Evolutionary conservation across 2,797 vertebrate genomes (phyloP).

Genomic region (Gymnocypris eckloni): DNA sequence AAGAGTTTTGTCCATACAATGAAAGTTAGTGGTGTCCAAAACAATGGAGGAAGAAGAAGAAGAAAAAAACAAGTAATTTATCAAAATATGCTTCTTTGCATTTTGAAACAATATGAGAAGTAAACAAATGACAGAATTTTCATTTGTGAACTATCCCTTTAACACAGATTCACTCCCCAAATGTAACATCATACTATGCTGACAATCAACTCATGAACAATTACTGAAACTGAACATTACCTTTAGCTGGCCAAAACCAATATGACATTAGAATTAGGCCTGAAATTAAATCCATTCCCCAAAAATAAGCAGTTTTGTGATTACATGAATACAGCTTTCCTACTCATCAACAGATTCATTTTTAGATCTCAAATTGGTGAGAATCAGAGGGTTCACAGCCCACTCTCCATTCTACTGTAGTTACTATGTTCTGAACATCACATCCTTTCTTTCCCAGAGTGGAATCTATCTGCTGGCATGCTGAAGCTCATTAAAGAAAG

Average conservation of each 20-base stretch:
- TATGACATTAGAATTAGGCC: no score
- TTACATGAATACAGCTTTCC: conserved; percentile 29
- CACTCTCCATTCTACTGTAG: conserved; percentile 32
- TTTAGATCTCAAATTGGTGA: conserved; percentile 6
- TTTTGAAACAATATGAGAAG: background rate
- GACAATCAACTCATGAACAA: conserved; percentile 66
- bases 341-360: conserved; percentile 21
- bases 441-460: conserved; percentile 19
- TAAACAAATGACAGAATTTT: background rate
- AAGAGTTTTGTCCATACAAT: background rate
- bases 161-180: background rate
- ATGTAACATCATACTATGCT: background rate
- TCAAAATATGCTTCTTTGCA: background rate
- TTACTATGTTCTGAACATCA: no score
- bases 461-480: no score
- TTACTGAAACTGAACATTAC: conserved; percentile 74
- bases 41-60: background rate
- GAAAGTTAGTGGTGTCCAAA: background rate
- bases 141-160: background rate
- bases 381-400: background rate
- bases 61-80: background rate
- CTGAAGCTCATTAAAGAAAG: conserved; percentile 16
- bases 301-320: conserved; percentile 57
- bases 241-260: conserved; percentile 81
- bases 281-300: conserved; percentile 69